Conservation (phyloP, 2,888 invertebrate species). For the Ceraclea dissimilis region DNA sequence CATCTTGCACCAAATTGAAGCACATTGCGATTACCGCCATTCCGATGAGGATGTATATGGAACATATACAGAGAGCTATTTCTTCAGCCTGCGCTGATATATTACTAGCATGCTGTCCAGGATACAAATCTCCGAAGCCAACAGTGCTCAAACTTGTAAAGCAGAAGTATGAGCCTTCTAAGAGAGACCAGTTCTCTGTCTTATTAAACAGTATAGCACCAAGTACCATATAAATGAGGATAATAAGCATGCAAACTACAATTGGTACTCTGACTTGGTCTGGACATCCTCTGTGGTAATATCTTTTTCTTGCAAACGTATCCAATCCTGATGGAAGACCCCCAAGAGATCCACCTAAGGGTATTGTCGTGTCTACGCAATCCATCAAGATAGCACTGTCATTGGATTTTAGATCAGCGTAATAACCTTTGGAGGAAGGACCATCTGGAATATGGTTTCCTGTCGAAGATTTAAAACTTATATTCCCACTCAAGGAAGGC, state of each 20-base stretch:
- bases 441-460: slow-evolving; percentile 22
- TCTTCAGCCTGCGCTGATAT: slow-evolving; percentile 48
- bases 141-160: slow-evolving; percentile 75
- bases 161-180: slow-evolving; percentile 80
- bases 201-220: slow-evolving; percentile 85
- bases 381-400: slow-evolving; percentile 36
- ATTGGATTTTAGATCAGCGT: slow-evolving; percentile 33
- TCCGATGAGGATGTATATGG: slow-evolving; percentile 74
- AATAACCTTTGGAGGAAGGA: slow-evolving; percentile 20
- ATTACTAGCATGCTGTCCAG: slow-evolving; percentile 50
- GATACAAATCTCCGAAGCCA: slow-evolving; percentile 74
- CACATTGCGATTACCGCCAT: slow-evolving; percentile 84
- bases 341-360: slow-evolving; percentile 18
- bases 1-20: slow-evolving; percentile 78
- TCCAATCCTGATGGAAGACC: slow-evolving; percentile 39
- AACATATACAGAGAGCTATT: slow-evolving; percentile 68
- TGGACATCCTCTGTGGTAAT: slow-evolving; percentile 43
- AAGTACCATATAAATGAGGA: slow-evolving; percentile 79
- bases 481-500: slow-evolving; percentile 31
- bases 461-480: slow-evolving; percentile 33
- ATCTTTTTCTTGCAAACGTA: slow-evolving; percentile 37
- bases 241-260: slow-evolving; percentile 74
- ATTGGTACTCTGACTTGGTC: slow-evolving; percentile 76
- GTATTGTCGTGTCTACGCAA: slow-evolving; percentile 29
- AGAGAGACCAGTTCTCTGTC: slow-evolving; percentile 84